Base-by-base conservation (phyloP, 2,797 vertebrate genomes). In the Gambusia yucatana region DNA sequence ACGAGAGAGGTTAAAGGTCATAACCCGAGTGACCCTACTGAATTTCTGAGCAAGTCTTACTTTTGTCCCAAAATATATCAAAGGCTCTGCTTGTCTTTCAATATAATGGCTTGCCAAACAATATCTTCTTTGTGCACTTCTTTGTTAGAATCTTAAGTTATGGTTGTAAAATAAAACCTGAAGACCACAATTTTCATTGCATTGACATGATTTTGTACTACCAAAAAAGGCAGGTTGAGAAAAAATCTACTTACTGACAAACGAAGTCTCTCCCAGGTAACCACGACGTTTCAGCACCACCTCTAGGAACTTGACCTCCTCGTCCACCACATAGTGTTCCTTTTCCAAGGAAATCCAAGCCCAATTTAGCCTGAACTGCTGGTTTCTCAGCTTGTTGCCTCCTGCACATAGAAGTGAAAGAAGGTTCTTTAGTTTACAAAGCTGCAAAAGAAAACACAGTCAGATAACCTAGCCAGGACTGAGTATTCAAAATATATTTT, bases 271-370 rank as follows among this genome's bases (percentile, higher is more conserved):
- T 75, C 97, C 98, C 72, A 99, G 94, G 88, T 97, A 99, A 25
- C 98, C 98, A 81, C 98, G 96, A 16, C 98, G 96, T 84, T 95
- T 97, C 80, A 99, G 95, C 84, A 96, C 84, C 80, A 99, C 94
- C 88, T 98, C 98, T 86, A 99, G 92, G 88, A 96, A 97, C 90
- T 96, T 98, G 82, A 93, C 92, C 67, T 98, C 97, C 85, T 99
- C 98, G 5, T 99, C 95, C 90, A 99, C 94, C 81, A 97, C 91
- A 28, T 98, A 98, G 88, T 95, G 94, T 5, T 97, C 94, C 81
- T 96, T 98, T 93, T 98, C 98, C 77, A 99, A 92, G 7, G 98
- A 98, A 85, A 99, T 98, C 98, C 98, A 99, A 20, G 98, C 97
- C 98, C 98, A 99, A 78, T 97, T 97, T 69, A 99, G 91, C 63